Percentiles rank a stretch among this genome's conserved stretches.
These are phyloP conservation scores for Thereva unica DNA, from an alignment of 2,888 invertebrate species.

Conservation along the genomic window DNA sequence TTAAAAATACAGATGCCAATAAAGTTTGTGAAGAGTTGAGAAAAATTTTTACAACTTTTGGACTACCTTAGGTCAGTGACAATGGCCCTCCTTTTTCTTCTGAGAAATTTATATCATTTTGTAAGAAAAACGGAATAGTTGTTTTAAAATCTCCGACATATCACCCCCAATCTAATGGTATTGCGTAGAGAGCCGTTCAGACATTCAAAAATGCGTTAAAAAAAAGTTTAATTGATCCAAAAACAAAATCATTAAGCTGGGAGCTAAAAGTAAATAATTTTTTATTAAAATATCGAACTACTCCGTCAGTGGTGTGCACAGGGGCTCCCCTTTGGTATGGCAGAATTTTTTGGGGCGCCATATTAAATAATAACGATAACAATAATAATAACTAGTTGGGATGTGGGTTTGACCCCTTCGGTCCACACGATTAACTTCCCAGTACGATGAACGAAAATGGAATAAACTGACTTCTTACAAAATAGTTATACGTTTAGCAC, in stretches of 20 bases:
- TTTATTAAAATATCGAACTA: not conserved
- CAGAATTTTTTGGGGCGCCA: too few relatives aligned
- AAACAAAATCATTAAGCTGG: too few relatives aligned
- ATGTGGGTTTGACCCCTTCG: too few relatives aligned
- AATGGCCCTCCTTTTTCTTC: constrained; percentile 43
- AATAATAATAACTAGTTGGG: too few relatives aligned
- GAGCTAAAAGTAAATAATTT: too few relatives aligned
- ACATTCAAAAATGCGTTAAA: constrained; percentile 42
- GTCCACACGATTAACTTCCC: too few relatives aligned
- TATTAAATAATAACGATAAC: too few relatives aligned
- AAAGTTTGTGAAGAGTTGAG: constrained; percentile 34
- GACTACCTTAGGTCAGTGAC: constrained; percentile 43
- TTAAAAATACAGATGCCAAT: constrained; percentile 39
- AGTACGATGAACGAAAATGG: too few relatives aligned
- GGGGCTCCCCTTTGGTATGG: too few relatives aligned
- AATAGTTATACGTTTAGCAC: too few relatives aligned
- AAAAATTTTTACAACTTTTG: constrained; percentile 44
- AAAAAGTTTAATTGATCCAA: constrained; percentile 32
- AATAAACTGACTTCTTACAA: too few relatives aligned
- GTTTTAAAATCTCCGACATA: constrained; percentile 37
- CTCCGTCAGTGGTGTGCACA: too few relatives aligned
- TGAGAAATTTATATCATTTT: constrained; percentile 21
- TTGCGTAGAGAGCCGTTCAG: constrained; percentile 43
- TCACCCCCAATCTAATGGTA: constrained; percentile 43
- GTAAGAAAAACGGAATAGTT: constrained; percentile 36